Evolutionary conservation across 2,113 vertebrate species (phyloP).

Genomic region (Dipodomys merriami): DNA sequence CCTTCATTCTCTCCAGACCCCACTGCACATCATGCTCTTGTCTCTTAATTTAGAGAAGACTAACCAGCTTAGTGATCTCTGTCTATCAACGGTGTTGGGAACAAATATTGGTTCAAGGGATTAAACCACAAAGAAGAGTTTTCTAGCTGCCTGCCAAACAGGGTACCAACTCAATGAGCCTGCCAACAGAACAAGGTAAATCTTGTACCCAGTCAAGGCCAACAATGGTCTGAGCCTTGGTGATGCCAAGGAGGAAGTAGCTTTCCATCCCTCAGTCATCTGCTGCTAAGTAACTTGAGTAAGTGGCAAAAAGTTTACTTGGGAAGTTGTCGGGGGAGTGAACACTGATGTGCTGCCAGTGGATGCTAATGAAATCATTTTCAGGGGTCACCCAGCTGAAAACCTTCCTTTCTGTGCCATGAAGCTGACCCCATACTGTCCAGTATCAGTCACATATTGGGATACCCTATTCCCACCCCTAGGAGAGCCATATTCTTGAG

Average conservation of each 20-base stretch:
- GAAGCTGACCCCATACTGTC: neutral
- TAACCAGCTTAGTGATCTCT: neutral
- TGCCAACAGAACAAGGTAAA: slow-evolving; percentile 70
- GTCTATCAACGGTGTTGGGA: neutral
- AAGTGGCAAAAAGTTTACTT: neutral
- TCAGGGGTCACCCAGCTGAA: neutral
- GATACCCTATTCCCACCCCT: neutral
- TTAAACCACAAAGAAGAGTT: slow-evolving; percentile 49
- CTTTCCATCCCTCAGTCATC: slow-evolving; percentile 28
- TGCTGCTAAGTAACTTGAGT: slow-evolving; percentile 45
- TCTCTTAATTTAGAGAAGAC: neutral
- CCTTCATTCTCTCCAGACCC: neutral
- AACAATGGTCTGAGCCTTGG: slow-evolving; percentile 45
- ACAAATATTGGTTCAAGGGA: slow-evolving; percentile 67
- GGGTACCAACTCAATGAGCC: neutral
- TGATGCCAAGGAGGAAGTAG: slow-evolving; percentile 56
- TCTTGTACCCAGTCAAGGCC: slow-evolving; percentile 71
- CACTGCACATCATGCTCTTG: neutral
- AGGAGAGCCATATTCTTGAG: neutral
- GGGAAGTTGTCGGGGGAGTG: neutral
- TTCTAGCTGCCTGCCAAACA: slow-evolving; percentile 49
- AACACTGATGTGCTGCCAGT: neutral
- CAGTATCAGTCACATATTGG: neutral
- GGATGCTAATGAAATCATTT: neutral
- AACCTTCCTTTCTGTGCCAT: neutral